Evolutionary conservation across 2,797 vertebrate genomes (phyloP), one percentile per base, ranked within the genome.

Genomic region (Erethizon dorsatum): DNA sequence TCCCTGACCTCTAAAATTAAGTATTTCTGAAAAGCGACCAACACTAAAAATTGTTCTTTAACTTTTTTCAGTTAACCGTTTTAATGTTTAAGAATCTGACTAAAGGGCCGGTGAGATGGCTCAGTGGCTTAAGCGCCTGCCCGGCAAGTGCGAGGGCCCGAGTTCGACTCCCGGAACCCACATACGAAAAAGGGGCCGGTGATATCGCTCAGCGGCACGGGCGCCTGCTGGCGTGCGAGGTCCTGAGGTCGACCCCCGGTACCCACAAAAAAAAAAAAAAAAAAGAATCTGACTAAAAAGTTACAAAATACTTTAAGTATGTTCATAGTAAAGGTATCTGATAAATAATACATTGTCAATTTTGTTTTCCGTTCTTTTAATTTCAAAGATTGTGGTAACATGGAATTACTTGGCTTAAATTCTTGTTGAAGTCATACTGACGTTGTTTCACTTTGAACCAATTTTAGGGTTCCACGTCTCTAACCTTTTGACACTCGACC

Each of bases 311-410:
- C 41, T 94, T 87, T 59, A 75, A 63, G 73, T 52, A 26, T 37
- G 33, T 86, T 92, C 96, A 80, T 83, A 82, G 75, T 56, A 93
- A 83, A 94, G 7, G 33, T 93, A 50, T 59, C 31, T 73, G 79
- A 61, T 56, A 63, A 85, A 26, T 59, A 80, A 89, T 59, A 96
- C 13, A 71, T 82, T n/a, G 14, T 37, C 88, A 91, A 75, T 86
- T 97, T 0, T 1, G 31, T 24, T 92, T 85, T 82, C 59, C 77
- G 37, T 88, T 26, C 67, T 77, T 31, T 45, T 88, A 50, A 80
- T 83, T 93, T 87, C 52, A 88, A 88, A 90, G 24, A 82, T 26
- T 90, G 77, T 84, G 50, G 28, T 67, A 63, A 56, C 31, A 75
- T 69, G 85, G 1, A 73, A 79, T 57, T 67, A 88, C 20, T 67